Base-by-base conservation (phyloP, 64 coral and sea anemone genomes). In the Cladopsammia gracilis region DNA sequence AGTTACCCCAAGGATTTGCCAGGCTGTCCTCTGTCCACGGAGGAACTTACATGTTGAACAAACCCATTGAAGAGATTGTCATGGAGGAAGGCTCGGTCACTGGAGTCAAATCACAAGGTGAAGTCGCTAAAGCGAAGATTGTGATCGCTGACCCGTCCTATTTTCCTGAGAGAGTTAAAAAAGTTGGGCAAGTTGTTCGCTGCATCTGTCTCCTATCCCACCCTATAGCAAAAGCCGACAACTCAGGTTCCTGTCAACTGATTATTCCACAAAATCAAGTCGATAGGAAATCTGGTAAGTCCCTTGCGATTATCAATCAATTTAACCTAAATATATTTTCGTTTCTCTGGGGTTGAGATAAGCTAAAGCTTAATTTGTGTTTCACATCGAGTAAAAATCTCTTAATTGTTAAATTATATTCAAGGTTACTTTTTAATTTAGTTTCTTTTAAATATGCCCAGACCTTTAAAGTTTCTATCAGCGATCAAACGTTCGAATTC, bases 241-340 rank as follows among this genome's bases (percentile, higher is more conserved):
- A 96, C 44, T 65, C 14, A 19, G 69, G 69, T 5, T 96, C 90
- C 13, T 96, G 90, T 58, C 95, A 96, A 69, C 24, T 96, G 67
- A 96, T 96, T 76, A 96, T 93, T 77, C 90, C 96, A 61, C 96
- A 98, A 46, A 95, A 95, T 78, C 96, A 98, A 88, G 89, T 98
- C 18, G 88, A 89, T 53, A 83, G 93, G 75, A 98, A 98, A 68
- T 98, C 96, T 58, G 96, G 96, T 98, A 86, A 81, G 88, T 70
- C 18, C 79, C 26, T 7, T 75, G 10, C 14, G 11, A 42, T 43
- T 43, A 44, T 4, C 25, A 12, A 13, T 71, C 12, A 7, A 71
- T 42, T 56, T 3, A 1, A 56, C 12, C 12, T 56, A 12, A 56
- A 56, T 56, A 10, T 7, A 56, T 56, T 12, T 56, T 56, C 12